phyloP scores from a whole-genome alignment of 2,113 vertebrate genomes.

The Sardina pilchardus region DNA sequence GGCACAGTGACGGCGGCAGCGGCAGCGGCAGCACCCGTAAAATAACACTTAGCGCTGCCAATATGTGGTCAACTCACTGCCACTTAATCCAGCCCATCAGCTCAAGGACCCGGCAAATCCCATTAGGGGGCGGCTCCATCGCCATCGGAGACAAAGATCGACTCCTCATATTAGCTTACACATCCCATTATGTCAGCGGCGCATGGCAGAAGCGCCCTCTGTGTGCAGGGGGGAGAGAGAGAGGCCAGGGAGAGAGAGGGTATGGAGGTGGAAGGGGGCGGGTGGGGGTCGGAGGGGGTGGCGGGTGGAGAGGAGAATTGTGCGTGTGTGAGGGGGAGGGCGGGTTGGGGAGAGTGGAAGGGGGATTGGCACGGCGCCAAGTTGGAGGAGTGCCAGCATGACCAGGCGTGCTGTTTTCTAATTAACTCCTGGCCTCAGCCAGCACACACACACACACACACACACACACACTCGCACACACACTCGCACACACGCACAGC shows the following conservation, averaged over 20 bases:
- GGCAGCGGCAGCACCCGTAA: conserved; percentile 38
- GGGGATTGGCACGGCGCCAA: conserved; percentile 51
- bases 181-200: conserved; percentile 59
- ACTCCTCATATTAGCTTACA: conserved; percentile 62
- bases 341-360: neutral
- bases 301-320: neutral
- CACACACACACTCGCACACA: conserved; percentile 28
- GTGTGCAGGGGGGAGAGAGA: conserved; percentile 13
- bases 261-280: neutral
- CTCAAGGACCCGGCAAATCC: conserved; percentile 57
- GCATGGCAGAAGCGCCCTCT: conserved; percentile 7
- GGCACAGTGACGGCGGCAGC: neutral
- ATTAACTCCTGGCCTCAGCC: conserved; percentile 54
- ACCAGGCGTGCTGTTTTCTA: conserved; percentile 46
- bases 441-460: neutral
- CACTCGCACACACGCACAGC: conserved; percentile 23
- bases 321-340: conserved; percentile 14
- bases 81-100: conserved; percentile 63
- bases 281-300: neutral
- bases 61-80: conserved; percentile 57
- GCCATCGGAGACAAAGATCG: conserved; percentile 43
- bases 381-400: conserved; percentile 57
- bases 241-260: conserved; percentile 24
- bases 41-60: conserved; percentile 61
- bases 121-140: conserved; percentile 51